Percentiles rank a stretch among this genome's conserved stretches.
These are phyloP conservation scores for Lucifuga dentata DNA, from an alignment of 2,113 vertebrate genomes.

Conservation along the genomic window DNA sequence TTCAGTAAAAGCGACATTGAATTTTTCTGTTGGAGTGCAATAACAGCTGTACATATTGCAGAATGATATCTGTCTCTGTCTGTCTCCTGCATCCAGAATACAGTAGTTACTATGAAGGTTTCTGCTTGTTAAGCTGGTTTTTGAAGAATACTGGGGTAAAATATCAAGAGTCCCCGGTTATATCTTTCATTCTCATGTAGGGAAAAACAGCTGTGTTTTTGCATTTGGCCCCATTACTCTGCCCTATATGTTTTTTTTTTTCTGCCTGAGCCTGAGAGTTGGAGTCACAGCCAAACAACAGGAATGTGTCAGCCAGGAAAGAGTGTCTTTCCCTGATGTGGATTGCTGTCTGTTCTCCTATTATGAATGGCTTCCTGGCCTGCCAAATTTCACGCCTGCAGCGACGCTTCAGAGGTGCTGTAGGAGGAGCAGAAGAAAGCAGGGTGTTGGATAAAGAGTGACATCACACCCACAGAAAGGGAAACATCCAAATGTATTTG, in stretches of 20 bases:
- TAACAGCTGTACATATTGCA: slow-evolving; percentile 41
- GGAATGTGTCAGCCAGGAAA: slow-evolving; percentile 54
- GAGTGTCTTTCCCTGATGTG: slow-evolving; percentile 46
- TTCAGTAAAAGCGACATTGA: slow-evolving; percentile 29
- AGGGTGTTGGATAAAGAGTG: slow-evolving; percentile 35
- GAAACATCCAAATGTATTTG: slow-evolving; percentile 33
- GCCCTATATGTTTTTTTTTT: slow-evolving; percentile 43
- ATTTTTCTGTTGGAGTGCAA: slow-evolving; percentile 21
- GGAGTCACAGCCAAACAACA: slow-evolving; percentile 24
- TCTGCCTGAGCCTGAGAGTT: slow-evolving; percentile 31
- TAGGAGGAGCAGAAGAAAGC: slow-evolving; percentile 35
- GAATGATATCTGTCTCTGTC: slow-evolving; percentile 25
- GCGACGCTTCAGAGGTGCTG: slow-evolving; percentile 39
- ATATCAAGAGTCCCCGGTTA: slow-evolving; percentile 42
- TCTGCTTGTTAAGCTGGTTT: slow-evolving; percentile 50
- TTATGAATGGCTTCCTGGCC: slow-evolving; percentile 25
- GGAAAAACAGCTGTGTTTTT: slow-evolving; percentile 65
- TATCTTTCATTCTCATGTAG: slow-evolving; percentile 46
- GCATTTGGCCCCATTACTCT: slow-evolving; percentile 42
- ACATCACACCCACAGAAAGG: slow-evolving; percentile 52
- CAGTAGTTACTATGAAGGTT: slow-evolving; percentile 14
- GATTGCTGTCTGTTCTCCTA: slow-evolving; percentile 42
- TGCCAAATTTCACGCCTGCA: slow-evolving; percentile 64
- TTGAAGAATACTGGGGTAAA: slow-evolving; percentile 32
- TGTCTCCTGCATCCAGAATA: slow-evolving; percentile 16